Percentiles rank a stretch among this genome's conserved stretches.
These are phyloP conservation scores for Chaetodon trifascialis DNA, from an alignment of 2,113 vertebrate species.

Conservation along the genomic window DNA sequence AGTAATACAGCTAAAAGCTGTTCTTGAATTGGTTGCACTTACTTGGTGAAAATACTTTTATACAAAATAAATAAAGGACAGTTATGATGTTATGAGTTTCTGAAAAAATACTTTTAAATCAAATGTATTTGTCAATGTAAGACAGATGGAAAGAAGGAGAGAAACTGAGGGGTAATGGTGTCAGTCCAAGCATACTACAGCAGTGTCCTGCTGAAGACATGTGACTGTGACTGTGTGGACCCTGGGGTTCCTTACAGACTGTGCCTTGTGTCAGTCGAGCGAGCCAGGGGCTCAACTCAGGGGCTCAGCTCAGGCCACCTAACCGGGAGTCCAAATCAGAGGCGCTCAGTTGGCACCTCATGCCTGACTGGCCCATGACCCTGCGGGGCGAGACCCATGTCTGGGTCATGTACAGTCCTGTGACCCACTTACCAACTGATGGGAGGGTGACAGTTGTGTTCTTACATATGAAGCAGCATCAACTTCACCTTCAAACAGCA, in stretches of 20 bases:
- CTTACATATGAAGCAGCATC: conserved; percentile 41
- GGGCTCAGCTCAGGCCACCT: conserved; percentile 73
- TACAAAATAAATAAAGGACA: not conserved
- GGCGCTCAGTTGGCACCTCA: conserved; percentile 84
- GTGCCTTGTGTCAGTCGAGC: conserved; percentile 62
- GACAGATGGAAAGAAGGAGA: not conserved
- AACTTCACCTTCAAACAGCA: conserved; percentile 59
- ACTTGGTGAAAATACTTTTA: not conserved
- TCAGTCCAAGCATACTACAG: conserved; percentile 31
- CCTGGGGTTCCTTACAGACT: conserved; percentile 59
- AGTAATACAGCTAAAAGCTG: not conserved
- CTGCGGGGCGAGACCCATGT: conserved; percentile 87
- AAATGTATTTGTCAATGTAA: not conserved
- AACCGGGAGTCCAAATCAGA: conserved; percentile 81
- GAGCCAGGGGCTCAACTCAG: conserved; percentile 62
- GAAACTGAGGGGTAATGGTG: conserved; percentile 24
- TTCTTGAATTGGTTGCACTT: not conserved
- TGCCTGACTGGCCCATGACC: conserved; percentile 92
- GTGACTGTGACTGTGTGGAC: conserved; percentile 66
- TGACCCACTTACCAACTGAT: conserved; percentile 83
- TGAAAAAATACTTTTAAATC: not conserved
- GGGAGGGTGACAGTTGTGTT: conserved; percentile 82
- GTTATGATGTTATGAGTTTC: not conserved
- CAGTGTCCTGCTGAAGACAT: conserved; percentile 47
- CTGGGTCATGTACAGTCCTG: conserved; percentile 85